These are phyloP conservation scores for Digitonthophagus gazella DNA, from an alignment of 2,888 invertebrate genomes.

Conservation along the genomic window DNA sequence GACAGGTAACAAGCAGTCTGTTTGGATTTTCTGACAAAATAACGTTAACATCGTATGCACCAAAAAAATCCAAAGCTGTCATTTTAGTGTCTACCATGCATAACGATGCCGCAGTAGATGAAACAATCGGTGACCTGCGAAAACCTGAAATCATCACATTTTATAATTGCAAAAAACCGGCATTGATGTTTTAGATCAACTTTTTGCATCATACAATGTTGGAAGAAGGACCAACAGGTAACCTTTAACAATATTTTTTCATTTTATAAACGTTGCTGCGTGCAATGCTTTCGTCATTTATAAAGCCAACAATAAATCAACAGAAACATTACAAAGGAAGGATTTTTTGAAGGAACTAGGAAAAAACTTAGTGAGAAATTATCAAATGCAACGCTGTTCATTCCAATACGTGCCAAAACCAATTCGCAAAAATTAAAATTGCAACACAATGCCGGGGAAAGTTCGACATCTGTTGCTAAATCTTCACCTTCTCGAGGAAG, in stretches of 20 bases:
- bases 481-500: too few species aligned
- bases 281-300: too few species aligned
- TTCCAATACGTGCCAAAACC: too few species aligned
- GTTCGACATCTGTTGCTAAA: too few species aligned
- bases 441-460: too few species aligned
- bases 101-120: conserved; percentile 32
- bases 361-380: too few species aligned
- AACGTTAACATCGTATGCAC: conserved; percentile 34
- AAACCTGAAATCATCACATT: conserved; percentile 36
- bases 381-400: too few species aligned
- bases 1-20: conserved; percentile 21
- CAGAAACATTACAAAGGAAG: too few species aligned
- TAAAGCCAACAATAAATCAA: too few species aligned
- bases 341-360: too few species aligned
- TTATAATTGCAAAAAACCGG: conserved; percentile 24
- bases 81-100: conserved; percentile 35
- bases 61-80: conserved; percentile 31
- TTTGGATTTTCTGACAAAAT: conserved; percentile 35
- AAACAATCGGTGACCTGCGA: conserved; percentile 29
- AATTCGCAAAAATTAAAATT: too few species aligned
- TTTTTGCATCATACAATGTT: conserved; percentile 34
- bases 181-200: conserved; percentile 29
- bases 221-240: conserved; percentile 33
- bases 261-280: conserved; percentile 32
- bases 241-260: conserved; percentile 31